Percentiles rank a stretch among this genome's conserved stretches.
Evolutionary conservation across 2,797 vertebrate species (phyloP).

Genomic region (Diplodus puntazzo): DNA sequence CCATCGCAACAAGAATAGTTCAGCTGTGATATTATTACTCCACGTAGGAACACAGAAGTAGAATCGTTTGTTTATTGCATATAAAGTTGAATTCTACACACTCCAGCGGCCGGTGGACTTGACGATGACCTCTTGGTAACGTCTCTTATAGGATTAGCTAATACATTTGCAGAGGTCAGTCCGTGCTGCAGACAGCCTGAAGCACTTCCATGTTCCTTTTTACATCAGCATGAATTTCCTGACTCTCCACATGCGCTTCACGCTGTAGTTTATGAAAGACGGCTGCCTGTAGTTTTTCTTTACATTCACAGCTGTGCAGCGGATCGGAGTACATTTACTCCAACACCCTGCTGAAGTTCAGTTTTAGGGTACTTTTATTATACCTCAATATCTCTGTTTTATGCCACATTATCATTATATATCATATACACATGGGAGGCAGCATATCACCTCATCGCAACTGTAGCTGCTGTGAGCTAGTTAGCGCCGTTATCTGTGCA

Average conservation of each 20-base stretch:
- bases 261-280: constrained; percentile 17
- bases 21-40: constrained; percentile 2
- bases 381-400: not conserved
- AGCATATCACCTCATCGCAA: no score
- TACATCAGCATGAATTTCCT: constrained; percentile 46
- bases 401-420: not conserved
- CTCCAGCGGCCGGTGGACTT: constrained; percentile 3
- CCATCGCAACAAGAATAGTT: constrained; percentile 12
- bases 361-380: not conserved
- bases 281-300: not conserved
- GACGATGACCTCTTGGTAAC: constrained; percentile 5
- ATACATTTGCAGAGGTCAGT: constrained; percentile 31
- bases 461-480: no score
- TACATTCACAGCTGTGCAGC: not conserved
- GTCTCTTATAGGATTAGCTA: constrained; percentile 39
- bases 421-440: no score
- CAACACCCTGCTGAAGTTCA: no score
- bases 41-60: not conserved
- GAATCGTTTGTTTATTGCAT: constrained; percentile 10
- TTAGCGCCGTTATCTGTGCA: no score
- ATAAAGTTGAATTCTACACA: constrained; percentile 5
- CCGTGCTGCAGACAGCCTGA: constrained; percentile 30
- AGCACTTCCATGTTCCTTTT: constrained; percentile 37
- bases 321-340: not conserved
- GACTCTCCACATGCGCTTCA: constrained; percentile 25